Evolutionary conservation across 2,888 invertebrate genomes (phyloP).

Genomic region (Pristionchus fissidentatus): DNA sequence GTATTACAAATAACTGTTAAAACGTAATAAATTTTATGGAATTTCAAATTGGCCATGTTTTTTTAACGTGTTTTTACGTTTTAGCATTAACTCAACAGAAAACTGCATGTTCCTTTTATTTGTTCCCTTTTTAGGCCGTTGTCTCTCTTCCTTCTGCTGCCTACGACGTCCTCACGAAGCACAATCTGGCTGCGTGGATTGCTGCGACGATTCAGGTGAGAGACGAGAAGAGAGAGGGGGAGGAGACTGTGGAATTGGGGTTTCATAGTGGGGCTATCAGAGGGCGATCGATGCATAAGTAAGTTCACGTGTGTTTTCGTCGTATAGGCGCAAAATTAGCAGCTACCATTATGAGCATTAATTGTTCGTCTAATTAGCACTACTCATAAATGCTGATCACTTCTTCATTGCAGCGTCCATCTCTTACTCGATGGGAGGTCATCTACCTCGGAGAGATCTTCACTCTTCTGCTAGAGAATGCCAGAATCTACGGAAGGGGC

Average conservation of each 20-base stretch:
- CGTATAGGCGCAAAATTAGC: background rate
- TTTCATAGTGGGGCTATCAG: background rate
- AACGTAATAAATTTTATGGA: background rate
- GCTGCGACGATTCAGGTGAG: conserved; percentile 51
- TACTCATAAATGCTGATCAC: background rate
- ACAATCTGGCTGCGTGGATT: conserved; percentile 62
- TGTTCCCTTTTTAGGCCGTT: too few relatives aligned
- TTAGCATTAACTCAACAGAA: too few relatives aligned
- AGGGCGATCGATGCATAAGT: background rate
- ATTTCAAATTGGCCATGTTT: too few relatives aligned
- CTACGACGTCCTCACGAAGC: conserved; percentile 55
- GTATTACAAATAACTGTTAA: background rate
- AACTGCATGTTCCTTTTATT: too few relatives aligned
- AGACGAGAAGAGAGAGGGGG: background rate
- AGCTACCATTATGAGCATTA: background rate
- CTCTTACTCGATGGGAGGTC: conserved; percentile 60
- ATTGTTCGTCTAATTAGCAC: background rate
- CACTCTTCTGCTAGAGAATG: conserved; percentile 53
- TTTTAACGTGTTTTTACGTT: too few relatives aligned
- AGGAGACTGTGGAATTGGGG: background rate
- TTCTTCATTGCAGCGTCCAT: background rate
- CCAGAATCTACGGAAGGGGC: conserved; percentile 56
- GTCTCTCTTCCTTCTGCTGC: conserved; percentile 58
- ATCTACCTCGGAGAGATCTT: conserved; percentile 61
- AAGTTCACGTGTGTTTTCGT: background rate